These are phyloP conservation scores for Melanostigma gelatinosum DNA, from an alignment of 2,113 vertebrate genomes.

Conservation along the genomic window DNA sequence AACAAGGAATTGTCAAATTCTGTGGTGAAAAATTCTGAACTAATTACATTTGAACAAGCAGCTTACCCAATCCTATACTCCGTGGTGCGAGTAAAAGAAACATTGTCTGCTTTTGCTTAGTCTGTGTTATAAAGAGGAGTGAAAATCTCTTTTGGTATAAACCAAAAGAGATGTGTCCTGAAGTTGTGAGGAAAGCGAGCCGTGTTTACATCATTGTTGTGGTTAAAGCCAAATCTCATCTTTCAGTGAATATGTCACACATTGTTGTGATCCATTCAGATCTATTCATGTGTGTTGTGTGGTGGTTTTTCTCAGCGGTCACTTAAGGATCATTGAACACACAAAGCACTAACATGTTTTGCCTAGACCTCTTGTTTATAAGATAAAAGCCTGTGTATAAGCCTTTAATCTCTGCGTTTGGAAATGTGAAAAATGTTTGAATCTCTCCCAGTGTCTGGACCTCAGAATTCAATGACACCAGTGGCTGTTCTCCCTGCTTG, in stretches of 20 bases:
- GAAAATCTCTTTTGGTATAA: conserved; percentile 63
- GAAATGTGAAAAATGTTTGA: conserved; percentile 75
- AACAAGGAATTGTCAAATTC: conserved; percentile 26
- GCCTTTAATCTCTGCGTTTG: conserved; percentile 77
- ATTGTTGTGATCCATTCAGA: conserved; percentile 67
- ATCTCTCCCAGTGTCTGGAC: conserved; percentile 64
- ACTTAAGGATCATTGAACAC: conserved; percentile 71
- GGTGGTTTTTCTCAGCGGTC: conserved; percentile 71
- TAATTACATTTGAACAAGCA: conserved; percentile 51
- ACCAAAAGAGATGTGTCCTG: conserved; percentile 63
- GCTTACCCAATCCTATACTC: conserved; percentile 32
- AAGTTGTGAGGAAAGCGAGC: conserved; percentile 51
- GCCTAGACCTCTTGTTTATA: conserved; percentile 70
- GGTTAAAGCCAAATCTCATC: conserved; percentile 66
- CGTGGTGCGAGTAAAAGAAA: conserved; percentile 52
- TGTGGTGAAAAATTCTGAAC: not conserved
- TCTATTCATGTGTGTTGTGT: conserved; percentile 63
- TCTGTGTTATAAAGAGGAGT: conserved; percentile 58
- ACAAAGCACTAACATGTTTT: conserved; percentile 69
- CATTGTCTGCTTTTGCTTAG: conserved; percentile 66
- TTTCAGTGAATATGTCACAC: conserved; percentile 67
- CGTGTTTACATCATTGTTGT: conserved; percentile 74
- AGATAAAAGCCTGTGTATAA: conserved; percentile 70
- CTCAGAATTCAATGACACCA: conserved; percentile 68
- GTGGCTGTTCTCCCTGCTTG: conserved; percentile 32